Percentiles rank a stretch among this genome's conserved stretches.
Conservation (phyloP, 2,797 vertebrate genomes). For the Lophius americanus region DNA sequence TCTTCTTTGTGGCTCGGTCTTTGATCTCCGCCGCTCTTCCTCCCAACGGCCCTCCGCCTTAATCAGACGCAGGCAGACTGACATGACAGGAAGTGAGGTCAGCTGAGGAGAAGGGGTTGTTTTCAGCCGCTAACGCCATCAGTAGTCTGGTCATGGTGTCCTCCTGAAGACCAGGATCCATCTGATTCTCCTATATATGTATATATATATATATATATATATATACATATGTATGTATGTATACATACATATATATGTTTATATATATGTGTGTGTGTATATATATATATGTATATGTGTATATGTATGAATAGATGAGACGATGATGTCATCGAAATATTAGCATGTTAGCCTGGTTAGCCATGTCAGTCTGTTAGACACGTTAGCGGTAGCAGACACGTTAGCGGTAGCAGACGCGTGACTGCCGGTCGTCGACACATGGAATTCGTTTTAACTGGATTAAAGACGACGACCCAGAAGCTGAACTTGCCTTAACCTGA, state of each 20-base stretch:
- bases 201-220: too few species aligned
- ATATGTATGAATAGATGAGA: neutral
- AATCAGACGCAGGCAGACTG: conserved; percentile 69
- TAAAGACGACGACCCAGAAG: conserved; percentile 22
- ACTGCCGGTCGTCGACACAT: conserved; percentile 1
- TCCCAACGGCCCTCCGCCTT: conserved; percentile 58
- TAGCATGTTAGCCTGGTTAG: conserved; percentile 7
- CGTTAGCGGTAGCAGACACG: conserved; percentile 26
- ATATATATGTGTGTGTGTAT: too few species aligned
- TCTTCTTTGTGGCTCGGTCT: conserved; percentile 43
- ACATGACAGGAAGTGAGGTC: conserved; percentile 75
- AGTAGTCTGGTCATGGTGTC: too few species aligned
- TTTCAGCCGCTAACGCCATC: too few species aligned
- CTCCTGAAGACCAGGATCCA: too few species aligned
- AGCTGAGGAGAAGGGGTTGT: conserved; percentile 35
- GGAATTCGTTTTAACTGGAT: too few species aligned
- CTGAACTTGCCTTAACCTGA: conserved; percentile 56
- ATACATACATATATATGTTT: too few species aligned
- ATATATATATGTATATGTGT: too few species aligned
- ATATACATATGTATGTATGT: too few species aligned
- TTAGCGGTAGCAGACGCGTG: conserved; percentile 29
- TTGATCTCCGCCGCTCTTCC: conserved; percentile 67
- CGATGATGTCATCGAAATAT: conserved; percentile 42
- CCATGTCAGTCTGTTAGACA: neutral
- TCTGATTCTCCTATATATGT: too few species aligned